Conservation (phyloP, 2,797 vertebrate genomes). For the Phoeniculus purpureus region DNA sequence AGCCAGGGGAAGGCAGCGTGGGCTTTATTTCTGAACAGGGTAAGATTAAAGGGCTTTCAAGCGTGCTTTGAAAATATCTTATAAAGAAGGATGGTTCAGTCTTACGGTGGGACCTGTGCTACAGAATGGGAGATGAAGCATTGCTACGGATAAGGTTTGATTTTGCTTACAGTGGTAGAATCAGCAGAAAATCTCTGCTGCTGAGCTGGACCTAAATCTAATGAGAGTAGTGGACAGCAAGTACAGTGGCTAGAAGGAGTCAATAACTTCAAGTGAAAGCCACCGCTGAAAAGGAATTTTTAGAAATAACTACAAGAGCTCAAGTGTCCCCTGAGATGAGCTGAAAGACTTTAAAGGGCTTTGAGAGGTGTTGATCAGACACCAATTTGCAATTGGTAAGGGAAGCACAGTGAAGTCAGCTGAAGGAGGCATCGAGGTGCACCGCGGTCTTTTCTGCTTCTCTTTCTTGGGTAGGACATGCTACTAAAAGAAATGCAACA, state of each 20-base stretch:
- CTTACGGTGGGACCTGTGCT: not conserved
- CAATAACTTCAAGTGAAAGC: not conserved
- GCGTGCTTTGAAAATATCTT: constrained; percentile 30
- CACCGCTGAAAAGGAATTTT: not conserved
- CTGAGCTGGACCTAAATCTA: not conserved
- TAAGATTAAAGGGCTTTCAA: constrained; percentile 55
- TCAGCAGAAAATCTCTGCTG: not conserved
- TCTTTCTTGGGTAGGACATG: not conserved
- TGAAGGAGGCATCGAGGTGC: not conserved
- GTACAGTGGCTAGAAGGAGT: not conserved
- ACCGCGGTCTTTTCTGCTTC: not conserved
- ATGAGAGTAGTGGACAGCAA: not conserved
- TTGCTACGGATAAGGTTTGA: not conserved
- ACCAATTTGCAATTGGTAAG: not conserved
- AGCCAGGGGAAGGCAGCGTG: not conserved
- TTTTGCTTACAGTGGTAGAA: not conserved
- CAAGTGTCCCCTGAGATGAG: not conserved
- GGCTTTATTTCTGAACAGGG: constrained; percentile 16
- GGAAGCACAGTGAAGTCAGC: not conserved
- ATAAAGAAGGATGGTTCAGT: not conserved
- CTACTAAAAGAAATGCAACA: not conserved
- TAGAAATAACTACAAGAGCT: not conserved
- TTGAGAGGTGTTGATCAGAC: not conserved
- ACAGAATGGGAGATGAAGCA: not conserved
- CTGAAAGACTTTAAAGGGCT: not conserved